A percentile compares a stretch with the other conserved stretches of the same genome.
phyloP scores from a whole-genome alignment of 2,888 invertebrate genomes.

The Hirtodrosophila confusa region DNA sequence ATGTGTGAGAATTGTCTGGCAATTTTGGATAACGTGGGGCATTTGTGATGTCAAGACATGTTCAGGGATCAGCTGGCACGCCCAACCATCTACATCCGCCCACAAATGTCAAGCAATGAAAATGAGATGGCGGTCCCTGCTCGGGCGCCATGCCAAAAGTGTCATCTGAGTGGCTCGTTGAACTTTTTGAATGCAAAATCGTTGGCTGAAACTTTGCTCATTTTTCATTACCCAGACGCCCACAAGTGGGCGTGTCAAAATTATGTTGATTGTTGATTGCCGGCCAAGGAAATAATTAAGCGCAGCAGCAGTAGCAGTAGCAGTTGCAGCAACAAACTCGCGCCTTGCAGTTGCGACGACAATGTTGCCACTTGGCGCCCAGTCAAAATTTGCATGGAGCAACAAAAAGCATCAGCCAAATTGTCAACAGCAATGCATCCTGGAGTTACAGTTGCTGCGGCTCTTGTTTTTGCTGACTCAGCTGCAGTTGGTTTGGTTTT shows the following conservation, averaged over 20 bases:
- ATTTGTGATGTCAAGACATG: not conserved
- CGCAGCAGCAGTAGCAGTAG: constrained; percentile 40
- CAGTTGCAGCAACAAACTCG: constrained; percentile 9
- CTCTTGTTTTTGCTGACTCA: constrained; percentile 11
- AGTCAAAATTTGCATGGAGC: constrained; percentile 58
- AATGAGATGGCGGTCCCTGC: constrained; percentile 1
- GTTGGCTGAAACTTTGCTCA: constrained; percentile 52
- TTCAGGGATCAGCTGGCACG: constrained; percentile 11
- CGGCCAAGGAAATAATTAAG: constrained; percentile 73
- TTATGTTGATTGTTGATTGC: constrained; percentile 74
- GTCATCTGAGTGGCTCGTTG: constrained; percentile 20
- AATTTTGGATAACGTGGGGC: not conserved
- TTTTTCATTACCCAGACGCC: constrained; percentile 58
- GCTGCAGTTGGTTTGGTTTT: constrained; percentile 26
- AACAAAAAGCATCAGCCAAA: constrained; percentile 51
- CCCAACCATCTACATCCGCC: constrained; percentile 1
- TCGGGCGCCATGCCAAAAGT: constrained; percentile 29
- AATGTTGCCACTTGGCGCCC: constrained; percentile 58
- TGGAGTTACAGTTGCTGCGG: constrained; percentile 17
- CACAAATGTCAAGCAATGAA: constrained; percentile 17
- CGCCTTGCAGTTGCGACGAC: constrained; percentile 8
- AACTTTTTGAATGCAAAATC: constrained; percentile 25
- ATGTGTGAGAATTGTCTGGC: not conserved
- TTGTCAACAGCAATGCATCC: constrained; percentile 60
- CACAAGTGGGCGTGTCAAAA: constrained; percentile 62